These are phyloP conservation scores for Drosophila guanche DNA, from an alignment of 1,140 invertebrate species.

Conservation along the genomic window DNA sequence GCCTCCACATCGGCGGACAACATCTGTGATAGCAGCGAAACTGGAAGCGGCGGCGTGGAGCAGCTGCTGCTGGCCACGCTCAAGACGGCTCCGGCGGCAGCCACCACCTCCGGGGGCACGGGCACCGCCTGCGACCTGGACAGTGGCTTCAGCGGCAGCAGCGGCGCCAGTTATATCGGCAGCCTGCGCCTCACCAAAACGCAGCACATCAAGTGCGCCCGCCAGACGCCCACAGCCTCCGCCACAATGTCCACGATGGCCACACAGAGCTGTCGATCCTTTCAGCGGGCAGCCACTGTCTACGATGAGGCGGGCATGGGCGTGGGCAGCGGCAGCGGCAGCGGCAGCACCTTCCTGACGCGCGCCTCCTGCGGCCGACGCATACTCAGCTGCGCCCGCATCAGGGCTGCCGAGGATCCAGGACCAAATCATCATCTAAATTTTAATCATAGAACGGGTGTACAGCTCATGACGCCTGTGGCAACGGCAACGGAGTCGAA, in stretches of 20 bases:
- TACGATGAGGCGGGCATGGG: conserved; percentile 38
- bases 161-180: conserved; percentile 89
- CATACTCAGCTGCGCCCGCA: conserved; percentile 73
- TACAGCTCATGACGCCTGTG: not conserved
- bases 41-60: conserved; percentile 59
- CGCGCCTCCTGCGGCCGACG: conserved; percentile 73
- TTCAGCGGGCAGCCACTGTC: conserved; percentile 56
- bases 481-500: conserved; percentile 68
- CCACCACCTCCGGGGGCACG: conserved; percentile 37
- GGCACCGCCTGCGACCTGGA: conserved; percentile 86
- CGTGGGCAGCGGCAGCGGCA: not conserved
- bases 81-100: conserved; percentile 70
- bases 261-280: conserved; percentile 72
- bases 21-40: conserved; percentile 73
- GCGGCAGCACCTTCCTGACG: conserved; percentile 52
- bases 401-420: conserved; percentile 76
- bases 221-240: conserved; percentile 51
- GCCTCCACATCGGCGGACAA: conserved; percentile 77
- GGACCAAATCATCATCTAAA: conserved; percentile 51
- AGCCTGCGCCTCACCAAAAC: conserved; percentile 86
- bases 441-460: not conserved
- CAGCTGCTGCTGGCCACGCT: conserved; percentile 82
- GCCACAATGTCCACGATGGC: conserved; percentile 12
- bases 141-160: conserved; percentile 91
- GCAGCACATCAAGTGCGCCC: conserved; percentile 77